phyloP scores from a whole-genome alignment of 2,113 vertebrate genomes.

The pig (Sus scrofa) region DNA sequence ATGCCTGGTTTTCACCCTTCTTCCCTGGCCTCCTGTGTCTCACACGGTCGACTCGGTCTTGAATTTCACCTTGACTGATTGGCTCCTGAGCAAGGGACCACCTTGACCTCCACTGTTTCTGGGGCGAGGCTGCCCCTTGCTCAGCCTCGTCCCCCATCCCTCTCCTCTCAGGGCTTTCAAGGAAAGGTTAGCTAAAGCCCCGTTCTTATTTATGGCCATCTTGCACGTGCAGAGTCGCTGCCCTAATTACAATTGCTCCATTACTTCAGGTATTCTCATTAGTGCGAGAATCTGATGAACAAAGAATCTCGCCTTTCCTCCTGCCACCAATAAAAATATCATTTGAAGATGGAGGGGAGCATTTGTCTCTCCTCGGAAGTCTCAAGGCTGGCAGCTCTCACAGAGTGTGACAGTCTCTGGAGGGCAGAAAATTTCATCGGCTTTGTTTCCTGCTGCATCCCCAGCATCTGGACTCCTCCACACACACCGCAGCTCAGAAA shows the following conservation, averaged over 20 bases:
- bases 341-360: not conserved
- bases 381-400: not conserved
- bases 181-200: not conserved
- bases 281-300: slow-evolving; percentile 37
- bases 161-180: not conserved
- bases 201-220: not conserved
- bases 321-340: slow-evolving; percentile 56
- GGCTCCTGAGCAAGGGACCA: not conserved
- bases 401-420: not conserved
- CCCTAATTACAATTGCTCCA: slow-evolving; percentile 22
- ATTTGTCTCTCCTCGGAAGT: not conserved
- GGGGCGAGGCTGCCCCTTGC: not conserved
- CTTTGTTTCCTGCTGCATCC: not conserved
- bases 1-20: not conserved
- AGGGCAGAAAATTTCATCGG: not conserved
- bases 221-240: not conserved
- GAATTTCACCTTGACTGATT: not conserved
- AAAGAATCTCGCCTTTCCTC: slow-evolving; percentile 60
- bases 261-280: slow-evolving; percentile 54
- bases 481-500: not conserved
- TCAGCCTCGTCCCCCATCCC: rapidly evolving
- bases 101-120: rapidly evolving
- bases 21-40: not conserved
- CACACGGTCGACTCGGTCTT: not conserved
- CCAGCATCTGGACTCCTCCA: not conserved